Evolutionary conservation across 2,888 invertebrate genomes (phyloP).

Genomic region (Acrocera orbiculus): DNA sequence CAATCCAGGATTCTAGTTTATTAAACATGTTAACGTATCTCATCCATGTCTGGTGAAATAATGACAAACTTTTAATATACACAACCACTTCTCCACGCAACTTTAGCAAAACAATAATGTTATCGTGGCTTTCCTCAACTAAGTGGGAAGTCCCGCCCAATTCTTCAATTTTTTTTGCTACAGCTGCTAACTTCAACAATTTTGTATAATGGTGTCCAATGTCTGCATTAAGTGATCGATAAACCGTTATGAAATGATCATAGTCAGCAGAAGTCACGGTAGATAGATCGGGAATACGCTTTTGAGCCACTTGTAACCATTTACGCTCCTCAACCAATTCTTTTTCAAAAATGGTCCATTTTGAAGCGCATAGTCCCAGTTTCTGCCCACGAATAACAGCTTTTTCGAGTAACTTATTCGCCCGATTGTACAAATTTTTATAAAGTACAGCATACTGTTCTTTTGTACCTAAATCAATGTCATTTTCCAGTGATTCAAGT

Average conservation of each 20-base stretch:
- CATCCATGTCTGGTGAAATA: conserved; percentile 63
- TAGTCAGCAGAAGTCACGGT: conserved; percentile 69
- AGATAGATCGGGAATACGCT: conserved; percentile 63
- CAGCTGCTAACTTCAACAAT: conserved; percentile 50
- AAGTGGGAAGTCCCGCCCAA: conserved; percentile 57
- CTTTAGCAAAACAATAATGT: conserved; percentile 51
- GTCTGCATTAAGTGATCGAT: conserved; percentile 62
- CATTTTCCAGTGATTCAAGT: conserved; percentile 67
- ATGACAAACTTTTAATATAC: conserved; percentile 49
- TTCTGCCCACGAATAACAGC: conserved; percentile 67
- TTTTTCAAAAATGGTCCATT: conserved; percentile 65
- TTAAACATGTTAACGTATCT: conserved; percentile 55
- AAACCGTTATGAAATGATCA: conserved; percentile 66
- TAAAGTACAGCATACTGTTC: conserved; percentile 55
- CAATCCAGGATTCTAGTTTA: conserved; percentile 60
- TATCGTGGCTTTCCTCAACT: conserved; percentile 53
- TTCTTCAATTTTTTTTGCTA: conserved; percentile 55
- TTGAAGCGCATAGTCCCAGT: conserved; percentile 68
- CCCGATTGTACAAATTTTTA: conserved; percentile 56
- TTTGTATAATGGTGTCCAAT: conserved; percentile 65
- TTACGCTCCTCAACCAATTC: conserved; percentile 67
- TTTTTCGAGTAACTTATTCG: conserved; percentile 57
- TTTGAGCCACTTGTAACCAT: conserved; percentile 70
- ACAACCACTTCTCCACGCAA: conserved; percentile 60
- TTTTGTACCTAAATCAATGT: conserved; percentile 63